Conservation (phyloP, 2,797 vertebrate genomes). For the Hippopotamyrus pictus region DNA sequence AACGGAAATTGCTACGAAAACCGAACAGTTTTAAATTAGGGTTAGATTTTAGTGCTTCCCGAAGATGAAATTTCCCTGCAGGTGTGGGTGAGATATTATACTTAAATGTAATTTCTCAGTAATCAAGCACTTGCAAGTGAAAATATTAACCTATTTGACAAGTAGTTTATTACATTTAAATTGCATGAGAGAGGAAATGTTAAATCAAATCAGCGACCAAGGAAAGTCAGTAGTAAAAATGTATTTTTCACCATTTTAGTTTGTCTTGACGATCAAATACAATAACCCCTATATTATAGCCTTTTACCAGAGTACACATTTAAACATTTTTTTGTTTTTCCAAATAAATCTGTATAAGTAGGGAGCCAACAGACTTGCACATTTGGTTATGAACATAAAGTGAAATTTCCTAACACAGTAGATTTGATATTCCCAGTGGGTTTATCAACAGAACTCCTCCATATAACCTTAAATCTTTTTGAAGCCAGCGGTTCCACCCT, state of each 20-base stretch:
- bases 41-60: neutral
- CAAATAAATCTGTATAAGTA: neutral
- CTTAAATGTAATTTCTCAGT: neutral
- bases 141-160: neutral
- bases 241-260: neutral
- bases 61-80: neutral
- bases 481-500: neutral
- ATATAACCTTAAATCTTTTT: neutral
- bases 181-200: neutral
- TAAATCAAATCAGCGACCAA: neutral
- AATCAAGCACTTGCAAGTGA: neutral
- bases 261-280: neutral
- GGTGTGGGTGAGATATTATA: neutral
- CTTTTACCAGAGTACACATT: neutral
- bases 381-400: neutral
- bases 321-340: neutral
- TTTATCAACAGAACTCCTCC: neutral
- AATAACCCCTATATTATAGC: neutral
- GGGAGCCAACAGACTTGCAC: neutral
- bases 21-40: neutral
- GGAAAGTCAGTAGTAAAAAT: neutral
- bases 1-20: neutral
- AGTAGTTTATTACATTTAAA: neutral
- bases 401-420: neutral
- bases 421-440: neutral